Conservation (phyloP, 2,888 invertebrate species). For the Phortica magna region DNA sequence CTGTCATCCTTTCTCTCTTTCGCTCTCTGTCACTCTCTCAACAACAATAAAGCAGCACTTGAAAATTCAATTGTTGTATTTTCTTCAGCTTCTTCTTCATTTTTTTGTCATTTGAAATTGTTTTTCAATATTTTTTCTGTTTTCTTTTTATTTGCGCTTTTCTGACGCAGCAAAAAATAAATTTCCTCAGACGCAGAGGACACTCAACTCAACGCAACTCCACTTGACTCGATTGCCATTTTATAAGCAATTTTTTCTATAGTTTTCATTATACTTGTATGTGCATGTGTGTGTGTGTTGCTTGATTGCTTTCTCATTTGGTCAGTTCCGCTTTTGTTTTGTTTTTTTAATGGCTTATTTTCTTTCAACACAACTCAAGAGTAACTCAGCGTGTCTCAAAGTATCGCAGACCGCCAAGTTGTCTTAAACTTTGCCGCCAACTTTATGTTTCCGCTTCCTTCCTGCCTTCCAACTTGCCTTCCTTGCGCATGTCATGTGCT, state of each 20-base stretch:
- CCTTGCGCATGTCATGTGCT: neutral
- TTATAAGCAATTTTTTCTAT: neutral
- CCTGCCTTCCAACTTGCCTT: neutral
- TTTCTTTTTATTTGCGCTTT: neutral
- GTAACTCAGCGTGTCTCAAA: slow-evolving; percentile 39
- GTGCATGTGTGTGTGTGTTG: slow-evolving; percentile 30
- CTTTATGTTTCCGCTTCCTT: neutral
- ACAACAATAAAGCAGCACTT: slow-evolving; percentile 55
- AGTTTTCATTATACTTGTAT: too few relatives aligned
- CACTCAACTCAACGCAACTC: neutral
- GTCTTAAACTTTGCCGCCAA: neutral
- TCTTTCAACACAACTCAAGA: slow-evolving; percentile 49
- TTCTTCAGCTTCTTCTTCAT: neutral
- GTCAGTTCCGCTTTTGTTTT: slow-evolving; percentile 22
- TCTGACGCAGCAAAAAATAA: neutral
- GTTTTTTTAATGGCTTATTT: slow-evolving; percentile 1
- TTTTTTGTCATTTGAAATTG: slow-evolving; percentile 52
- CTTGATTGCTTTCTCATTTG: slow-evolving; percentile 56
- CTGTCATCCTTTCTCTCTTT: neutral
- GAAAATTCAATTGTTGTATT: slow-evolving; percentile 68
- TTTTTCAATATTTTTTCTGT: slow-evolving; percentile 67
- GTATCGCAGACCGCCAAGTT: neutral
- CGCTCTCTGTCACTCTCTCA: neutral
- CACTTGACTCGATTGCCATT: neutral
- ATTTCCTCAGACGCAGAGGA: neutral